Evolutionary conservation across 2,888 invertebrate genomes (phyloP), one percentile per base, ranked within the genome.

Genomic region (Carpatolechia fugitivella): DNA sequence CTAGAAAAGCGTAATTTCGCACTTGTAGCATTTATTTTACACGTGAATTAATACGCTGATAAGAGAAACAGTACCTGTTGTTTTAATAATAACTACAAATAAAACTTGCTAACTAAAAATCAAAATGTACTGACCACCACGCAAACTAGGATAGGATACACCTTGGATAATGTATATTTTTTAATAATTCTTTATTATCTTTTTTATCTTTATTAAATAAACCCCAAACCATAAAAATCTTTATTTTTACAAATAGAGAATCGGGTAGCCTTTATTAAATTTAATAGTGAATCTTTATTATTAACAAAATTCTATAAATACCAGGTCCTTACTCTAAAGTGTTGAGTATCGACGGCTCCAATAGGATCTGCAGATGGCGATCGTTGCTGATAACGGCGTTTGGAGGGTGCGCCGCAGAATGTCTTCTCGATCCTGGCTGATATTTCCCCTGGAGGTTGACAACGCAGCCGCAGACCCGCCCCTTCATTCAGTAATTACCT

Each of bases 271-370:
- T 49, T 49, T 49, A 49, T 49, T 49, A 35, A 64, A 70, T 80
- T 79, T 76, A 77, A 75, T 76, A 61, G 61, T 61, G 67, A 67
- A 66, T 74, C 68, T 82, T 82, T 75, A 79, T 82, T 82, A 77
- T 80, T 84, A 76, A 86, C 86, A 86, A 77, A 82, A 78, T 75
- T 81, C 82, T 80, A 83, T 80, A 86, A 88, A 81, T 87, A 88
- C 90, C 87, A 76, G 78, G 67, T 61, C 84, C 89, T 90, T 90
- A 90, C 89, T 89, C 87, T 89, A 85, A 86, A 64, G 65, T 74
- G 85, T 61, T 70, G 83, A 63, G 63, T 72, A 62, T 66, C 60
- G 74, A 64, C n/a, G 44, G 29, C 40, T 24, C 20, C 36, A 41
- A 20, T 11, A 24, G 13, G 41, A 16, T 38, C 33, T 47, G 33